phyloP scores from a whole-genome alignment of 23 tunicate species.

The Oikopleura dioica region DNA sequence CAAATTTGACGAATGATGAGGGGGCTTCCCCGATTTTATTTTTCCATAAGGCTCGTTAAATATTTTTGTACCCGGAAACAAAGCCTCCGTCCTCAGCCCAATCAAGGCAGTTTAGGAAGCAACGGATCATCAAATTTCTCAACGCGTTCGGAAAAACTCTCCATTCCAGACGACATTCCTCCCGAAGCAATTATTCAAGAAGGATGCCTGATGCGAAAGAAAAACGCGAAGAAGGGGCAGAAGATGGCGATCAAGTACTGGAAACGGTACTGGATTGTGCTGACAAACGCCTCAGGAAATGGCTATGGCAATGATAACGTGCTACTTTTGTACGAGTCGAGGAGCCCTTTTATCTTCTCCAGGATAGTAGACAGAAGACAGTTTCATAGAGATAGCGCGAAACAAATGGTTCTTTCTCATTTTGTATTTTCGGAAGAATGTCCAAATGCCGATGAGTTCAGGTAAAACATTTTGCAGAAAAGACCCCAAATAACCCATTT shows the following conservation, averaged over 20 bases:
- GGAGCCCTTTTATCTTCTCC: neutral
- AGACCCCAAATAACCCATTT: neutral
- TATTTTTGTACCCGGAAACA: too few relatives aligned
- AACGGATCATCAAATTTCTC: neutral
- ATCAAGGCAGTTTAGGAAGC: neutral
- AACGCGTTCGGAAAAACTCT: neutral
- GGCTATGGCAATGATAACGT: constrained; percentile 2
- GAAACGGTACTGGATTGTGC: constrained; percentile 14
- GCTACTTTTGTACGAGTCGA: neutral
- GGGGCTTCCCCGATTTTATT: too few relatives aligned
- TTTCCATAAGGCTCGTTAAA: too few relatives aligned
- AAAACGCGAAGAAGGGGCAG: neutral
- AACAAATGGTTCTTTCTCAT: constrained; percentile 6
- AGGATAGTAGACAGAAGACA: neutral
- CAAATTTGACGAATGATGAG: too few relatives aligned
- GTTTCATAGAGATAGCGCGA: neutral
- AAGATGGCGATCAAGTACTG: neutral
- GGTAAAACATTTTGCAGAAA: neutral
- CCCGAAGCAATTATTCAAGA: neutral
- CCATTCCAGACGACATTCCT: constrained; percentile 9
- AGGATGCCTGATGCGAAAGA: neutral
- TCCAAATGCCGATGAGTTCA: constrained; percentile 3
- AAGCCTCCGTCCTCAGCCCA: too few relatives aligned
- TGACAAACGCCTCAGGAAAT: neutral
- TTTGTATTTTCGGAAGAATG: constrained; percentile 10